Base-by-base conservation (phyloP, 2,113 vertebrate species). In the Gila orcuttii region DNA sequence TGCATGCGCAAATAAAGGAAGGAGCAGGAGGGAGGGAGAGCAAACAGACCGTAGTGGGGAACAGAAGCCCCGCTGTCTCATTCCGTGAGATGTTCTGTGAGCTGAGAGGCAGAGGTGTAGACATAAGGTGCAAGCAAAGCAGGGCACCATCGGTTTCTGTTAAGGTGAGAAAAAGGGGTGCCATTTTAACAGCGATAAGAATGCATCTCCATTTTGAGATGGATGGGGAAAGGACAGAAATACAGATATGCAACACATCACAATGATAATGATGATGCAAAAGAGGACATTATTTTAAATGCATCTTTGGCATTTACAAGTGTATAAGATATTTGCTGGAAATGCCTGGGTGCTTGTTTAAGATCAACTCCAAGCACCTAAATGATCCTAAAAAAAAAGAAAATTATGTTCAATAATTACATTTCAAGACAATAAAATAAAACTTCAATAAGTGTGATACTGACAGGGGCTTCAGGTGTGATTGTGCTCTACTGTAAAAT, bases 41-140 rank as follows among this genome's bases (percentile, higher is more conserved):
- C 80, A 82, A 82, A 82, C 45, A 55, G 80, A 82, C 4, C 42
- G 19, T 52, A 10, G 47, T 15, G 45, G 28, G 64, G 31, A 82
- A 50, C 64, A 66, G 62, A 69, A 17, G 28, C 45, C 80, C 33
- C 11, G 10, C 25, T 8, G 12, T 28, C 39, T 64, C 15, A 33
- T 15, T 69, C 17, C 17, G 11, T 52, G 19, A 28, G 45, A 69
- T n/a, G 78, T 28, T 45, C 7, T 45, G 59, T 25, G 36, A 62
- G n/a, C n/a, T 3, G 78, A 8, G 42, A 45, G 39, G n/a, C 36
- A 64, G 59, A 28, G 59, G 77, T 42, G 33, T 25, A 60, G 78
- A 80, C 13, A 42, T 3, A 17, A 17, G n/a, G 59, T 45, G 15
- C 78, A 19, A 62, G 78, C 55, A 42, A 64, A 36, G 59, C 57